phyloP scores from a whole-genome alignment of 2,113 vertebrate species.

The Uria aalge region DNA sequence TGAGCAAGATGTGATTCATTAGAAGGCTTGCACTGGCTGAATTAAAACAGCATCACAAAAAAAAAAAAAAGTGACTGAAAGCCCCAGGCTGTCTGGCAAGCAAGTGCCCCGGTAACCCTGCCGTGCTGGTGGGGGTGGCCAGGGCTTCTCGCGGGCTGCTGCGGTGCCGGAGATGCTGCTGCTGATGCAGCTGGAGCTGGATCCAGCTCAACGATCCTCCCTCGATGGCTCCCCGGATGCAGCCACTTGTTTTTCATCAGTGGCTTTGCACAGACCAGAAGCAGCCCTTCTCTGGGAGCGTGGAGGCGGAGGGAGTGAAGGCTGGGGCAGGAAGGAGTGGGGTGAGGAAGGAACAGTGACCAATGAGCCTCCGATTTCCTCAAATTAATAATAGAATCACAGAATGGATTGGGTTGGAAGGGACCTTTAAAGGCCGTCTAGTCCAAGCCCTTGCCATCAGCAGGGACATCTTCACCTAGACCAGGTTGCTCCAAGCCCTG shows the following conservation, averaged over 20 bases:
- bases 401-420: background rate
- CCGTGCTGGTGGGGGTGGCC: rapidly evolving
- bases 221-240: background rate
- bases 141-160: background rate
- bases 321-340: background rate
- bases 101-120: background rate
- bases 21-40: background rate
- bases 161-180: background rate
- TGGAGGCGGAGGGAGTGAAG: background rate
- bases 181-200: background rate
- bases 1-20: background rate
- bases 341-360: background rate
- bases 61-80: background rate
- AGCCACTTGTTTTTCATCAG: background rate
- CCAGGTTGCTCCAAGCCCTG: background rate
- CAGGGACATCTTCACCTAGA: background rate
- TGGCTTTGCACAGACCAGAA: background rate
- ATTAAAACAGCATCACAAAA: background rate
- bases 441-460: background rate
- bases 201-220: background rate
- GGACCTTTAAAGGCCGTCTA: background rate
- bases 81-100: background rate
- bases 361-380: background rate
- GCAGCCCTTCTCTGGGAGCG: background rate
- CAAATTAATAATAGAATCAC: background rate